A percentile compares a stretch with the other conserved stretches of the same genome.
These are phyloP conservation scores for Panthera tigris DNA, from an alignment of 2,113 vertebrate genomes.

Conservation along the genomic window DNA sequence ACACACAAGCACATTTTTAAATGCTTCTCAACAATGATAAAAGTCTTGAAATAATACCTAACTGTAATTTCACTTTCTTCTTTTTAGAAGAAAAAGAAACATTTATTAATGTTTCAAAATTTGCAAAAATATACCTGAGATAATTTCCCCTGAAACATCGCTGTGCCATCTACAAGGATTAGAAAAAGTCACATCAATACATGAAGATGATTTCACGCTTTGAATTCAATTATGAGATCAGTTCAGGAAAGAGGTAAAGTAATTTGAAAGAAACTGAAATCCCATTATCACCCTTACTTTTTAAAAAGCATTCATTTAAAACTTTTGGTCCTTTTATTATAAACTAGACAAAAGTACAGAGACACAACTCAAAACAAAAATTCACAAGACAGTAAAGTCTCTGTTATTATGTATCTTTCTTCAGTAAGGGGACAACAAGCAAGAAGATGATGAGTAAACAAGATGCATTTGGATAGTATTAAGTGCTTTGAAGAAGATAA, in stretches of 20 bases:
- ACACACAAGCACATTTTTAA: slow-evolving; percentile 2
- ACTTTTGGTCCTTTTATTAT: slow-evolving; percentile 25
- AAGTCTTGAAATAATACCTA: slow-evolving; percentile 36
- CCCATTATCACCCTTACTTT: neutral
- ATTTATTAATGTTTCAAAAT: slow-evolving; percentile 36
- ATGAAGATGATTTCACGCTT: slow-evolving; percentile 19
- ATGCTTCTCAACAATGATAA: slow-evolving; percentile 20
- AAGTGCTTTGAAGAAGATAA: neutral
- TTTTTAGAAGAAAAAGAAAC: slow-evolving; percentile 5
- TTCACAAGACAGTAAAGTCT: neutral
- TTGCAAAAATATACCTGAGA: neutral
- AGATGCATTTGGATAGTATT: neutral
- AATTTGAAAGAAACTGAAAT: neutral
- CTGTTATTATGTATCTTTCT: neutral
- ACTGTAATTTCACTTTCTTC: neutral
- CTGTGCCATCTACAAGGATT: neutral
- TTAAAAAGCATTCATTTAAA: slow-evolving; percentile 1
- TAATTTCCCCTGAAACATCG: slow-evolving; percentile 16
- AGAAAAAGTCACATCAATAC: slow-evolving; percentile 20
- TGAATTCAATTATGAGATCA: slow-evolving; percentile 37
- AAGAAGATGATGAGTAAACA: neutral
- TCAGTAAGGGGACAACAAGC: neutral
- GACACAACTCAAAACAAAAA: slow-evolving; percentile 8
- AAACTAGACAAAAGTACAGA: slow-evolving; percentile 14
- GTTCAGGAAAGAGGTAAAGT: neutral